Percentiles rank a stretch among this genome's conserved stretches.
These are phyloP conservation scores for Dryobates pubescens DNA, from an alignment of 2,797 vertebrate genomes.

Conservation along the genomic window DNA sequence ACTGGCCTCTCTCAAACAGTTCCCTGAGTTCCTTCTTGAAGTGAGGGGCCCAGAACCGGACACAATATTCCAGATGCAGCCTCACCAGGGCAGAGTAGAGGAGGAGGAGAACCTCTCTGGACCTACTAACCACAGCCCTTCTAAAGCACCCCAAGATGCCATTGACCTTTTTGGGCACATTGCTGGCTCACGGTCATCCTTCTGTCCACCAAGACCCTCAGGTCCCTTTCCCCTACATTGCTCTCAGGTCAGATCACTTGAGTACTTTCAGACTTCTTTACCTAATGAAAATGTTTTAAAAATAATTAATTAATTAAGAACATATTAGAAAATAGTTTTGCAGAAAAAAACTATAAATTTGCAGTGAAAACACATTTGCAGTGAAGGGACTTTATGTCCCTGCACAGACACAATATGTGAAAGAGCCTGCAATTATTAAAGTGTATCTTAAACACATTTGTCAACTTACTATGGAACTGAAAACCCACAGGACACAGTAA, in stretches of 20 bases:
- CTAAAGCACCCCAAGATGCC: no score
- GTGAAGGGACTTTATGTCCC: background rate
- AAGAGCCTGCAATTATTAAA: constrained; percentile 5
- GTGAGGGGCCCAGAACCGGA: no score
- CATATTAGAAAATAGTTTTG: background rate
- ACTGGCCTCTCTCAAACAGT: no score
- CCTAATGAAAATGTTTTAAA: background rate
- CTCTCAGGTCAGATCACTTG: background rate
- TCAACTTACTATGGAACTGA: background rate
- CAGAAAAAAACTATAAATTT: background rate
- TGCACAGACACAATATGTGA: background rate
- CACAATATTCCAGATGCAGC: no score
- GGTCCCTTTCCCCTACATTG: no score
- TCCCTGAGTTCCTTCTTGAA: no score
- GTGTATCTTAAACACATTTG: background rate
- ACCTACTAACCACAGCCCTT: no score
- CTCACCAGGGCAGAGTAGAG: no score
- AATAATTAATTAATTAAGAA: background rate
- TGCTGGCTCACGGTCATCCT: no score
- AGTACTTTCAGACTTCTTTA: background rate
- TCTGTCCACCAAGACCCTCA: no score
- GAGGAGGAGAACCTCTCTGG: no score
- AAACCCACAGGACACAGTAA: background rate
- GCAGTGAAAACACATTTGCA: background rate
- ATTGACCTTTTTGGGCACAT: no score